Base-by-base conservation (phyloP, 2,888 invertebrate species). In the Cetonia aurata region DNA sequence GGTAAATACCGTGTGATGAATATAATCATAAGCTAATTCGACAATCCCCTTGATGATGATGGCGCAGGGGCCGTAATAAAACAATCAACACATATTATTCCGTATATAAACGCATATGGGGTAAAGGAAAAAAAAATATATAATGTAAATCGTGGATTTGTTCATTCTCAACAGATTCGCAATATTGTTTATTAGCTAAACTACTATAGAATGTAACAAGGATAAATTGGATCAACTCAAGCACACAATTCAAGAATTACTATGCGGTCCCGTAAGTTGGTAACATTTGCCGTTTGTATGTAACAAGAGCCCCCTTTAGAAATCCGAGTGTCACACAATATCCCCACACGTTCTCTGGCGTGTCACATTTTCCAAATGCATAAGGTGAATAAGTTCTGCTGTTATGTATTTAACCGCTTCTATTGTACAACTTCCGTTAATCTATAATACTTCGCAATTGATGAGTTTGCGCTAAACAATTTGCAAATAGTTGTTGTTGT, bases 1-100 rank as follows among this genome's bases (percentile, higher is more conserved):
- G 84, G 84, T 84, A 84, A 84, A 84, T 84, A 83, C 83, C 83
- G 83, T 83, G 83, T 84, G 84, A 84, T 83, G 82, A 82, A 83
- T 82, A 80, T 83, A 84, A 84, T 84, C 83, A 82, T 84, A 83
- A 84, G 83, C 84, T 84, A 84, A 84, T 84, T 83, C 80, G 73
- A 75, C 78, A 75, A 76, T 77, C 78, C 79, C 78, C 80, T 25
- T 25, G 25, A 25, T 25, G 25, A 25, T 25, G 25, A 77, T 77
- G 72, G 76, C 77, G 80, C 75, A 78, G 25, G 25, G 25, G 77
- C 79, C 77, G 78, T 82, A 80, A 83, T 83, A 83, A 83, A 83
- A 83, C 83, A 83, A 83, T 83, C 81, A 83, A 80, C 83, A 83
- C 83, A 81, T 67, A 59, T 71, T 62, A 68, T 70, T 53, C 25